Evolutionary conservation across 2,888 invertebrate species (phyloP), one percentile per base, ranked within the genome.

Genomic region (Drosophila parthenogenetica): DNA sequence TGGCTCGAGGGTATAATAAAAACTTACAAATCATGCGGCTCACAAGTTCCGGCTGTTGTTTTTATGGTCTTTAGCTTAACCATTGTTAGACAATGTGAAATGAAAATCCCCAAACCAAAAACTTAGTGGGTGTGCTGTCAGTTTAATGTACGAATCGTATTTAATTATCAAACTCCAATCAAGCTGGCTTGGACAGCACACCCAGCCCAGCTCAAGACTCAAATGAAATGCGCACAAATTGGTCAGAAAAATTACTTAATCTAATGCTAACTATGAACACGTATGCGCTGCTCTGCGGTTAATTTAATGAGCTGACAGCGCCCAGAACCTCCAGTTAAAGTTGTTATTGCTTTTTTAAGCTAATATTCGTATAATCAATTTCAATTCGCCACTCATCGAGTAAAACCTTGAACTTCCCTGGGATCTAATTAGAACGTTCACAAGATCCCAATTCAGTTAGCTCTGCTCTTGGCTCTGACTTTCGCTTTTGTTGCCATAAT

Each of bases 1-100:
- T 2, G 3, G 1, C 2, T 7, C 14, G 10, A 48, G 62, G 57
- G 62, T 62, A 62, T 55, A 2, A 10, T 42, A 59, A 73, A 84
- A 78, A 81, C 75, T 84, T 81, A 87, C 83, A 83, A 83, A 83
- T 87, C 83, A 87, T 84, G 77, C 75, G 55, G 73, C 68, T 61
- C 70, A 71, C 77, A 64, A 87, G 83, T 83, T 83, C 83, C 83
- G 83, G 81, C 82, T 81, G 69, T 68, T 54, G 48, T 48, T 62
- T 64, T 80, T 57, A 53, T 73, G 70, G 66, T 64, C 66, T 77
- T 69, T 78, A 62, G 70, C 50, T 69, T 61, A 43, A 39, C 73
- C 74, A 83, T 86, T 86, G 84, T 86, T 74, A 42, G 60, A 45
- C 72, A 53, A 68, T 72, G 72, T 74, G 76, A 62, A 60, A 73